A percentile compares a stretch with the other conserved stretches of the same genome.
Evolutionary conservation across 2,113 vertebrate species (phyloP).

Genomic region (Pomatostomus ruficeps): DNA sequence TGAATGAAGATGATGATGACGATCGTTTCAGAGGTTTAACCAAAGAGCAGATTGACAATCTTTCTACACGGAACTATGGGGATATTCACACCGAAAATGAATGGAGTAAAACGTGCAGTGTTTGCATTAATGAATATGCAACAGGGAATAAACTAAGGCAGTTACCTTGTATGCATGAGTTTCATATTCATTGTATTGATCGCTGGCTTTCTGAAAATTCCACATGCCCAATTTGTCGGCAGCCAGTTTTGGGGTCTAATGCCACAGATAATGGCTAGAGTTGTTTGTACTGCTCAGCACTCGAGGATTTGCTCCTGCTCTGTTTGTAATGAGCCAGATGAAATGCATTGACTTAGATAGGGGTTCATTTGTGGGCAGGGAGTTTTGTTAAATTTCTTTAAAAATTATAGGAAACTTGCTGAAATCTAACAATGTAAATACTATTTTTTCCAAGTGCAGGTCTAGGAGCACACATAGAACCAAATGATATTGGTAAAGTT

Average conservation of each 20-base stretch:
- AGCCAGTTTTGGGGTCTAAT: constrained; percentile 76
- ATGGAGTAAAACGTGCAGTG: constrained; percentile 85
- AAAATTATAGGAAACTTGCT: constrained; percentile 47
- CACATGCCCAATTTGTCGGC: constrained; percentile 92
- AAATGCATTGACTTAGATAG: not conserved
- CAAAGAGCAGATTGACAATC: constrained; percentile 98
- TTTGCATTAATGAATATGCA: constrained; percentile 94
- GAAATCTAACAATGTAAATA: constrained; percentile 62
- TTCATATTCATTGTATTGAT: constrained; percentile 96
- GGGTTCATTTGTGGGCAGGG: constrained; percentile 13
- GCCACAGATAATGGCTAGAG: constrained; percentile 29
- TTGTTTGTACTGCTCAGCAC: not conserved
- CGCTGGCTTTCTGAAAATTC: constrained; percentile 97
- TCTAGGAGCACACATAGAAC: constrained; percentile 69
- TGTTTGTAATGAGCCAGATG: constrained; percentile 24
- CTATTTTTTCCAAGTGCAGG: constrained; percentile 64
- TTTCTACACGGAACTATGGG: constrained; percentile 89
- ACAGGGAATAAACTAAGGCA: constrained; percentile 92
- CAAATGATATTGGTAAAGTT: constrained; percentile 68
- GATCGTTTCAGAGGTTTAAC: constrained; percentile 86
- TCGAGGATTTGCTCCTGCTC: constrained; percentile 24
- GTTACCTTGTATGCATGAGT: constrained; percentile 90
- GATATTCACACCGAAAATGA: constrained; percentile 81
- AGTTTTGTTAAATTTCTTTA: constrained; percentile 65
- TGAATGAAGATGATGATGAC: constrained; percentile 85